Base-by-base conservation (phyloP, 2,113 vertebrate genomes). In the Platycercus adscitus region DNA sequence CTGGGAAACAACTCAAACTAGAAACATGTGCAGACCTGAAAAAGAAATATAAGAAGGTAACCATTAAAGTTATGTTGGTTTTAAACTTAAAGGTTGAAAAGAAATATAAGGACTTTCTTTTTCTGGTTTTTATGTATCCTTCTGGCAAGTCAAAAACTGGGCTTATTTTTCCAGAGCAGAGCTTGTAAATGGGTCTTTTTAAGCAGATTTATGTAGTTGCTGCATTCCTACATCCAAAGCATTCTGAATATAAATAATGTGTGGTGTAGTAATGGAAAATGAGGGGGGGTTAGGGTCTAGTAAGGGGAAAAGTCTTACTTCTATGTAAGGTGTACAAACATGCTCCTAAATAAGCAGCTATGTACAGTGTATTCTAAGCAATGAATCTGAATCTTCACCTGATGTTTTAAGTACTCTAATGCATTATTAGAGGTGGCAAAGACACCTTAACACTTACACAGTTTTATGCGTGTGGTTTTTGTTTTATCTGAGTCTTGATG, bases 11-110 rank as follows among this genome's bases (percentile, higher is more conserved):
- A 91, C 98, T 99, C 80, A 99, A 99, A 96, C 97, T 99, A 96
- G 99, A 99, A 98, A 98, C 98, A 4, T 99, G 99, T 55, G 85
- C 97, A 50, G 99, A 99, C 95, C 98, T 99, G 86, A 99, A 98
- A 97, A 99, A 99, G 97, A 99, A 99, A 97, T 99, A 99, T 35
- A 99, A 99, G 95, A 99, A 99, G 99, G 99, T 99, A 91, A 87
- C 13, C 2, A 23, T 43, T 71, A 11, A 82, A 88, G 13, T 56
- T 5, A 63, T 25, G 3, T 14, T 56, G 68, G 5, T 49, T 50
- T 81, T 55, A 61, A 94, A 28, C 17, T 66, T 44, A 1, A 50
- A 84, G 3, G 2, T 4, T 9, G 5, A 31, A 61, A 73, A 64
- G 0, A n/a, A 41, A n/a, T 33, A 4, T 3, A 23, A 47, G 13